phyloP scores from a whole-genome alignment of 2,888 invertebrate species.

The Pristionchus mayeri region DNA sequence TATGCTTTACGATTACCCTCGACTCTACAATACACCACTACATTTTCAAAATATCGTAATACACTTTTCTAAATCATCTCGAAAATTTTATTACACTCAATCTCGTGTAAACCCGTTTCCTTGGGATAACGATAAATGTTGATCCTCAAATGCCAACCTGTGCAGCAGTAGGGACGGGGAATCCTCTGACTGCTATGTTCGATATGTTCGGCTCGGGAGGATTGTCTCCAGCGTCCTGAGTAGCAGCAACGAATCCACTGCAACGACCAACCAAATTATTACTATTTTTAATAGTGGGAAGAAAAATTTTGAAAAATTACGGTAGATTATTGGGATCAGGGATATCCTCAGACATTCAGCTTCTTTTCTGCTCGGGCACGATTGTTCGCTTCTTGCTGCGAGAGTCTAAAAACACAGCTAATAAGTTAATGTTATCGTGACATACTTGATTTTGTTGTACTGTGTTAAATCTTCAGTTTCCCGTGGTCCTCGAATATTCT shows the following conservation, averaged over 20 bases:
- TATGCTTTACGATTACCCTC: too few species aligned
- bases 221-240: slow-evolving; percentile 51
- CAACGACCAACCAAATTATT: neutral
- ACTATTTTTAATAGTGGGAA: neutral
- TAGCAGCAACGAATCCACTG: neutral
- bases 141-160: neutral
- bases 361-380: slow-evolving; percentile 54
- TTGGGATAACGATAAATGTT: too few species aligned
- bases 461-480: slow-evolving; percentile 70
- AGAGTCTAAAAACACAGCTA: neutral
- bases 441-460: slow-evolving; percentile 63
- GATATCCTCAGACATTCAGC: slow-evolving; percentile 59
- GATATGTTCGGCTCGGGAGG: slow-evolving; percentile 55
- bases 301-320: neutral
- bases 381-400: slow-evolving; percentile 52
- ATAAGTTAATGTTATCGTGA: too few species aligned
- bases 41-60: too few species aligned
- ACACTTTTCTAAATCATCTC: too few species aligned
- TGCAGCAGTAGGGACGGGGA: neutral
- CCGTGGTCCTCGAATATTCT: slow-evolving; percentile 74
- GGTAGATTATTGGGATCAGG: slow-evolving; percentile 53
- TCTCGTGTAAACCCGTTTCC: too few species aligned
- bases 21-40: too few species aligned
- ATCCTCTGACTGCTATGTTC: slow-evolving; percentile 41
- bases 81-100: too few species aligned